Evolutionary conservation across 1,140 invertebrate genomes (phyloP).

Genomic region (Hylaeus volcanicus): DNA sequence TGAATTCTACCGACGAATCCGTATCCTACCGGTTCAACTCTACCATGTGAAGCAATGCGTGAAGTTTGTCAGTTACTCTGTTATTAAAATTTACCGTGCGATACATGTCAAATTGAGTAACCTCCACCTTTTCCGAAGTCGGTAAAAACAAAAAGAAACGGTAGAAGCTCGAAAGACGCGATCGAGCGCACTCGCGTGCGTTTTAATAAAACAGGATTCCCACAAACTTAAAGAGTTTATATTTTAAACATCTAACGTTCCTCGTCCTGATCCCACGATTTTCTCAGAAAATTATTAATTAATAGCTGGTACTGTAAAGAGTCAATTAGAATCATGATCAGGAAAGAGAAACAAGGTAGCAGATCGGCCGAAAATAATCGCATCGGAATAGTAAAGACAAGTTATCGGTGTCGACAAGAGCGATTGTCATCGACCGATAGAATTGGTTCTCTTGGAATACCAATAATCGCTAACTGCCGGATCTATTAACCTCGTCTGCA

Average conservation of each 20-base stretch:
- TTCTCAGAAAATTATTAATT: background rate
- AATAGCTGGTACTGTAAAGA: background rate
- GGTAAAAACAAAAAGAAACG: too few species aligned
- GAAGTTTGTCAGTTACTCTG: too few species aligned
- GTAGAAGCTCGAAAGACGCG: too few species aligned
- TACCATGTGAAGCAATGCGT: too few species aligned
- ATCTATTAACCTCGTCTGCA: conserved; percentile 8
- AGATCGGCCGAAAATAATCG: conserved; percentile 2
- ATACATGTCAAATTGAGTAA: too few species aligned
- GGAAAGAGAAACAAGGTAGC: background rate
- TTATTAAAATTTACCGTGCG: too few species aligned
- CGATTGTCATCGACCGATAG: background rate
- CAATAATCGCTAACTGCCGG: conserved; percentile 3
- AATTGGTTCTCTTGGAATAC: background rate
- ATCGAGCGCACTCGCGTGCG: too few species aligned
- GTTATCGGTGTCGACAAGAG: conserved; percentile 3
- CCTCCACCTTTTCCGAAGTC: too few species aligned
- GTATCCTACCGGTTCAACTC: too few species aligned
- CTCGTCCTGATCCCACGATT: background rate
- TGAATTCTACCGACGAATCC: too few species aligned
- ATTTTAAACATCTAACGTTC: background rate
- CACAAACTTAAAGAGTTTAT: background rate
- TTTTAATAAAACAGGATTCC: too few species aligned
- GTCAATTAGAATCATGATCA: too few species aligned
- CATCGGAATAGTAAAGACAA: background rate